Evolutionary conservation across 1,140 invertebrate genomes (phyloP).

Genomic region (Dinoponera quadriceps): DNA sequence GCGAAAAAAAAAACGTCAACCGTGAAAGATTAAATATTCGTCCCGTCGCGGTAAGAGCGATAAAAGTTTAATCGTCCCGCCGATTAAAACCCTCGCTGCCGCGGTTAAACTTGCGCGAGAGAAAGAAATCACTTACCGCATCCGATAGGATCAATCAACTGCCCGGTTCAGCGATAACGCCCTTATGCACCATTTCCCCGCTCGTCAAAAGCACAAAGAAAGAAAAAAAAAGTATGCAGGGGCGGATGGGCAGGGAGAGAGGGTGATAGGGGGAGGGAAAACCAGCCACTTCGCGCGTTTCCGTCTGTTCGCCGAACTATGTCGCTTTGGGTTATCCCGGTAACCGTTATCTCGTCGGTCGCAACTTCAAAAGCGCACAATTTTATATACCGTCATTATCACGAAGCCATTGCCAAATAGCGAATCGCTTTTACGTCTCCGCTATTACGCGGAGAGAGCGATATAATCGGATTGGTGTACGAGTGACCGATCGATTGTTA

Average conservation of each 20-base stretch:
- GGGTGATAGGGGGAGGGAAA: too few relatives aligned
- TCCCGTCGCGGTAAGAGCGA: slow-evolving; percentile 51
- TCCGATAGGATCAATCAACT: slow-evolving; percentile 62
- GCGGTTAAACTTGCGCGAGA: slow-evolving; percentile 50
- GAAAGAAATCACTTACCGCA: slow-evolving; percentile 60
- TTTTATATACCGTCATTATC: slow-evolving; percentile 44
- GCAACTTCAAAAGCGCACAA: slow-evolving; percentile 38
- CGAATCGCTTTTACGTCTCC: neutral
- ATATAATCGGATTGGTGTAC: slow-evolving; percentile 15
- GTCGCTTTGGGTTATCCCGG: slow-evolving; percentile 32
- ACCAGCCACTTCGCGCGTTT: slow-evolving; percentile 22
- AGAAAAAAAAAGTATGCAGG: slow-evolving; percentile 1
- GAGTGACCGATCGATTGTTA: neutral
- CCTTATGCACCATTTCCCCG: slow-evolving; percentile 57
- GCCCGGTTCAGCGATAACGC: slow-evolving; percentile 55
- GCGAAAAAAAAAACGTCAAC: slow-evolving; percentile 32
- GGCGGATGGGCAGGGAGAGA: too few relatives aligned
- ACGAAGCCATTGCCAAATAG: slow-evolving; percentile 12
- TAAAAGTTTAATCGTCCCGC: slow-evolving; percentile 70
- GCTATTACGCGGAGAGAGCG: neutral
- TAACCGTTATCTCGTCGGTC: slow-evolving; percentile 48
- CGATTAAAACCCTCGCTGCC: slow-evolving; percentile 59
- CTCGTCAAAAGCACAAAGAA: slow-evolving; percentile 48
- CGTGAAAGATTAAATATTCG: slow-evolving; percentile 73
- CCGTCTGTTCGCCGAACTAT: neutral